phyloP scores from a whole-genome alignment of 2,888 invertebrate species.

The Criorhina ranunculi region DNA sequence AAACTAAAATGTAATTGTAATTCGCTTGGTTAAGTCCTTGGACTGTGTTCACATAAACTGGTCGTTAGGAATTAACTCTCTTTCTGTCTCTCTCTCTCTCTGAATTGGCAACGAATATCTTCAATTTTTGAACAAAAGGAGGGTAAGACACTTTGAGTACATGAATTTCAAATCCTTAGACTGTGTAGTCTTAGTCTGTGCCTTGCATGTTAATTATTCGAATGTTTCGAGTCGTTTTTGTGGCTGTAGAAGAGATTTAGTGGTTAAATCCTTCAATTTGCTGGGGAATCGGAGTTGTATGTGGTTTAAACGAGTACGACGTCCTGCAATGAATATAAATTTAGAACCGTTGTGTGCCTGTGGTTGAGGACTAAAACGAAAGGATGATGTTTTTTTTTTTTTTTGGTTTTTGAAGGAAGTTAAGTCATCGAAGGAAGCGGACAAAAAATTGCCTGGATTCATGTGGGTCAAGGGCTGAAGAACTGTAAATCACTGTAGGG shows the following conservation, averaged over 20 bases:
- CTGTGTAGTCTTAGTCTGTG: conserved; percentile 18
- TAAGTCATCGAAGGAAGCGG: conserved; percentile 1
- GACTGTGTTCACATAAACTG: conserved; percentile 13
- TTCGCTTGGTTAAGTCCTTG: background rate
- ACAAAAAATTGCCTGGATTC: conserved; percentile 10
- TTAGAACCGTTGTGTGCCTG: conserved; percentile 5
- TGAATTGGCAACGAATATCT: background rate
- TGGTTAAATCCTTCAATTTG: conserved; percentile 40
- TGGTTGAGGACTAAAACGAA: background rate
- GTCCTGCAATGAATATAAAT: conserved; percentile 47
- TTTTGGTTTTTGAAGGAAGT: background rate
- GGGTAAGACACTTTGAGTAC: background rate
- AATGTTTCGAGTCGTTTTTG: conserved; percentile 16
- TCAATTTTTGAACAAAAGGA: background rate
- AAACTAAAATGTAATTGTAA: conserved; percentile 1
- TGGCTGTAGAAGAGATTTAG: conserved; percentile 31
- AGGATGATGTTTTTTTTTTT: conserved; percentile 10
- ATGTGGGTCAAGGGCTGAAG: conserved; percentile 30
- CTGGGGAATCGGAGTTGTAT: conserved; percentile 21
- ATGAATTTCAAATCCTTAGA: conserved; percentile 26
- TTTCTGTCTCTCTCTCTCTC: too few relatives aligned
- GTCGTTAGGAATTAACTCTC: conserved; percentile 12
- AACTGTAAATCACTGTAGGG: conserved; percentile 8
- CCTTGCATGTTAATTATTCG: conserved; percentile 48
- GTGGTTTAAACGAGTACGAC: conserved; percentile 7